Percentiles rank a stretch among this genome's conserved stretches.
These are phyloP conservation scores for Poeciliopsis occidentalis DNA, from an alignment of 2,113 vertebrate genomes.

Conservation along the genomic window DNA sequence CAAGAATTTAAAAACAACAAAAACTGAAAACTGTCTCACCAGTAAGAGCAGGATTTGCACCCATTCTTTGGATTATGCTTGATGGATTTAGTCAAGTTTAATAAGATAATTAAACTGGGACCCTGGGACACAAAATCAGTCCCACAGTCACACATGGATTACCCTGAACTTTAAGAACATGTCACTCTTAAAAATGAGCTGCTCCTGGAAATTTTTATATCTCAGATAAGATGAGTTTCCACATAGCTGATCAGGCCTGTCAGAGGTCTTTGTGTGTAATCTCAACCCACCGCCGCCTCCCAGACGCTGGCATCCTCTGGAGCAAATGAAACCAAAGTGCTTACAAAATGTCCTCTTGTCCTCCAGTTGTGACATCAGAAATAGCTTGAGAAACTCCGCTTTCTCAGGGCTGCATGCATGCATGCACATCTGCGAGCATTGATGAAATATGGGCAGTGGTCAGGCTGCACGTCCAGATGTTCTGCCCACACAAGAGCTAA, in stretches of 20 bases:
- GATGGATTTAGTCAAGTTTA: too few species aligned
- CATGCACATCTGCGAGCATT: slow-evolving; percentile 13
- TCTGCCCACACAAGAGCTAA: not conserved
- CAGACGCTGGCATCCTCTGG: slow-evolving; percentile 16
- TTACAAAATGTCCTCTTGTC: slow-evolving; percentile 26
- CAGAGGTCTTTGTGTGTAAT: slow-evolving; percentile 3
- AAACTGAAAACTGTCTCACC: too few species aligned
- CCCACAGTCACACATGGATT: too few species aligned
- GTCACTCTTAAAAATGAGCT: not conserved
- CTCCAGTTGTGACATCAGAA: slow-evolving; percentile 20
- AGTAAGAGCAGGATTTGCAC: too few species aligned
- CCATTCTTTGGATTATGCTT: too few species aligned
- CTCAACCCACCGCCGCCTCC: not conserved
- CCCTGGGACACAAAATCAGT: too few species aligned
- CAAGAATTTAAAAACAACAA: too few species aligned
- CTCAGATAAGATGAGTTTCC: not conserved
- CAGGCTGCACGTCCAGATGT: slow-evolving; percentile 12
- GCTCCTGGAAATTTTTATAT: not conserved
- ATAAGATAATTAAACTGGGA: too few species aligned
- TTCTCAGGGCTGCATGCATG: slow-evolving; percentile 5
- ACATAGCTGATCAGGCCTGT: not conserved
- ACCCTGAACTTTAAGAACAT: not conserved
- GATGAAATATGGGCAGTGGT: slow-evolving; percentile 11
- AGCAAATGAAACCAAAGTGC: slow-evolving; percentile 18
- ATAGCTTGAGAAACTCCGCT: slow-evolving; percentile 44